Base-by-base conservation (phyloP, 2,888 invertebrate species). In the Sinotaia quadrata region DNA sequence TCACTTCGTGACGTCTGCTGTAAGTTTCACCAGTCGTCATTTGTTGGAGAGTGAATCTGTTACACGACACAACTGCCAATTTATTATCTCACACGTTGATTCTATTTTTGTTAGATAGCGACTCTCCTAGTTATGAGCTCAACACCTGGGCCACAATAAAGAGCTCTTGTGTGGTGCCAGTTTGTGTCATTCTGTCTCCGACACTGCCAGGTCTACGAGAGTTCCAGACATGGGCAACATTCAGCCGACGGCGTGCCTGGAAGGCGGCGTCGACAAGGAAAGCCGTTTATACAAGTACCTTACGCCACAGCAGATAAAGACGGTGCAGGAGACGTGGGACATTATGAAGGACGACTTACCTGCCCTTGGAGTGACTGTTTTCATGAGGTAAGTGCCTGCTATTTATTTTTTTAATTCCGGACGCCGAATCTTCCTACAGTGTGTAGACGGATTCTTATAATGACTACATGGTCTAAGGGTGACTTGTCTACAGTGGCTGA, bases 291-390 rank as follows among this genome's bases (percentile, higher is more conserved):
- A 76, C 68, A 75, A 76, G 18, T 80, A 79, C 66, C 71, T 81
- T 58, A 78, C 76, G 10, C 68, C 74, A 18, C 72, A 80, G 47
- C 83, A 84, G 71, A 79, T 83, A 37, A 75, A 81, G 41, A 67
- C 81, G 7, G 81, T 84, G n/a, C 78, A 81, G 67, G 76, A 76
- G 41, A 78, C 82, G 0, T 84, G 83, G 84, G 77, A 81, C 58
- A 68, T 81, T 34, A 80, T 83, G 51, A 79, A 79, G 57, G 73
- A 79, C 18, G 81, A 83, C 66, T 67, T 81, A 12, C 71, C 75
- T 2, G 75, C 75, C 21, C 72, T 81, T 29, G 81, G 82, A 34
- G 68, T 80, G 27, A 78, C 77, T 21, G 78, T 81, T 21, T 81
- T 81, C 57, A 63, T 79, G 31, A 78, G 75, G 81, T 80, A 74